A percentile compares a stretch with the other conserved stretches of the same genome.
These are phyloP conservation scores for Leucophenga varia DNA, from an alignment of 1,140 invertebrate genomes.

Conservation along the genomic window DNA sequence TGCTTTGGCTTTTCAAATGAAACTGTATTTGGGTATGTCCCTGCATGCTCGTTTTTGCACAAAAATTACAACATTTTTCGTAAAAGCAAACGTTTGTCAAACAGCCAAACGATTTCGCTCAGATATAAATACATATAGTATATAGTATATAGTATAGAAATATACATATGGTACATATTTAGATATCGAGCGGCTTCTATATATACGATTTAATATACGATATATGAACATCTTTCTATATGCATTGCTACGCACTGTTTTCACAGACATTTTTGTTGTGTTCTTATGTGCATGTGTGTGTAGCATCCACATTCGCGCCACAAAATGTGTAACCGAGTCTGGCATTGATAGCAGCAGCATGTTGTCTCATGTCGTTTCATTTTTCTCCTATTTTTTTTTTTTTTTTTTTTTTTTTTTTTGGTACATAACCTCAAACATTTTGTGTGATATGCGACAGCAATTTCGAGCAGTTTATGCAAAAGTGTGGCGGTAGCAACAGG, in stretches of 20 bases:
- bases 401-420: too few relatives aligned
- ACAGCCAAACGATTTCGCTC: slow-evolving; percentile 21
- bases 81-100: slow-evolving; percentile 31
- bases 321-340: slow-evolving; percentile 20
- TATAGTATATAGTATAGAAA: too few relatives aligned
- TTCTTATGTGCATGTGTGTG: too few relatives aligned
- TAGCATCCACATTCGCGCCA: not conserved
- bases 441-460: too few relatives aligned
- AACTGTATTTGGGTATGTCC: slow-evolving; percentile 13
- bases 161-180: too few relatives aligned
- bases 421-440: too few relatives aligned
- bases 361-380: slow-evolving; percentile 13
- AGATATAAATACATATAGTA: slow-evolving; percentile 10
- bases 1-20: slow-evolving; percentile 9
- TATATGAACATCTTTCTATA: too few relatives aligned
- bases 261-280: slow-evolving; percentile 19
- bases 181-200: too few relatives aligned
- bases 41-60: slow-evolving; percentile 25
- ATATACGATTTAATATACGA: slow-evolving; percentile 3
- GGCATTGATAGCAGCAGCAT: slow-evolving; percentile 24
- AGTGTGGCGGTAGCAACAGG: too few relatives aligned
- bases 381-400: not conserved
- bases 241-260: slow-evolving; percentile 14
- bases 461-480: too few relatives aligned
- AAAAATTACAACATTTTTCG: slow-evolving; percentile 40